Conservation (phyloP, 2,113 vertebrate species). For the Psilopogon haemacephalus region DNA sequence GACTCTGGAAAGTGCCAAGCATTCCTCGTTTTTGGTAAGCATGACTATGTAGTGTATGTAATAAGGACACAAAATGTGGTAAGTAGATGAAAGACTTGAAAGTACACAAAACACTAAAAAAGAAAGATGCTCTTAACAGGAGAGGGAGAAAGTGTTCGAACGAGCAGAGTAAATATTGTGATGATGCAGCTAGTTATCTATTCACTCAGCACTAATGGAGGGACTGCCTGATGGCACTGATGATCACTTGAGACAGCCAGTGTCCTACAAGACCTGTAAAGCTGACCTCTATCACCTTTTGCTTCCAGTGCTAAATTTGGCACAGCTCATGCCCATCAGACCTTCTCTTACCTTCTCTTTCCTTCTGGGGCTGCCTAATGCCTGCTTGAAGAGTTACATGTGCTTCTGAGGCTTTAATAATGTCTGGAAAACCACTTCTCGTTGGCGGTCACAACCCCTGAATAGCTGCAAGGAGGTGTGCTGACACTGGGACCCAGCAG, state of each 20-base stretch:
- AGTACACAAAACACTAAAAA: constrained; percentile 30
- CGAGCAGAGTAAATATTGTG: constrained; percentile 23
- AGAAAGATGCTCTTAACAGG: background rate
- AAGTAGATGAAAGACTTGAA: constrained; percentile 32
- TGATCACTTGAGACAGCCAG: background rate
- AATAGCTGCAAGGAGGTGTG: constrained; percentile 2
- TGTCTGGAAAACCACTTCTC: constrained; percentile 29
- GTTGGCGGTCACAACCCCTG: constrained; percentile 13
- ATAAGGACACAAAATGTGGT: constrained; percentile 36
- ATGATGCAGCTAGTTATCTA: constrained; percentile 49
- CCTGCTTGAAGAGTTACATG: background rate
- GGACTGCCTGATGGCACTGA: background rate
- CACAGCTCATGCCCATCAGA: background rate
- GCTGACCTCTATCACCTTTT: constrained; percentile 54
- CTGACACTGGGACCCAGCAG: background rate
- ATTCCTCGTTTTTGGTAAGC: constrained; percentile 48
- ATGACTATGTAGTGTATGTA: constrained; percentile 46
- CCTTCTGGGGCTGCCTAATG: constrained; percentile 10
- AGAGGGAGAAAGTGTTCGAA: background rate
- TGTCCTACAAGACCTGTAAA: constrained; percentile 38
- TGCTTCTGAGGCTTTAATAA: constrained; percentile 37
- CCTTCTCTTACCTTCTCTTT: constrained; percentile 27
- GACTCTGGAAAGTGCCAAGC: constrained; percentile 33
- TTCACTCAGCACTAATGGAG: constrained; percentile 44
- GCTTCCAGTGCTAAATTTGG: constrained; percentile 47